Evolutionary conservation across 2,888 invertebrate species (phyloP).

Genomic region (Netelia melanura): DNA sequence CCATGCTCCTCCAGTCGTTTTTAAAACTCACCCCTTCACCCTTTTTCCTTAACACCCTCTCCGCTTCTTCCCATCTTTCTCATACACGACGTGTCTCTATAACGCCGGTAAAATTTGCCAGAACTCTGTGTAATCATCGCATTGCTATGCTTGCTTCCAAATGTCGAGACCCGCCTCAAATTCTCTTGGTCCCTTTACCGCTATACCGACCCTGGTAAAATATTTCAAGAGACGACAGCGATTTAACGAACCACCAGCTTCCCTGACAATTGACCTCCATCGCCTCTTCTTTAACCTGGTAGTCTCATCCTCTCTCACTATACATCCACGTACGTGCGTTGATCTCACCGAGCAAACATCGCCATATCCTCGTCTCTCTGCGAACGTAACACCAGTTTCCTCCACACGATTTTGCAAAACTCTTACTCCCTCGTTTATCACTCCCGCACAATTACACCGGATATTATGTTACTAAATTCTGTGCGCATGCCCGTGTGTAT

Average conservation of each 20-base stretch:
- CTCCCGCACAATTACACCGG: neutral
- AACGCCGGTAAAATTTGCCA: slow-evolving; percentile 66
- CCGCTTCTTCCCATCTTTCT: slow-evolving; percentile 36
- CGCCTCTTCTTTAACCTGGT: too few species aligned
- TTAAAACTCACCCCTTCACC: slow-evolving; percentile 6
- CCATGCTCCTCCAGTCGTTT: neutral
- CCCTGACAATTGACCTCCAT: too few species aligned
- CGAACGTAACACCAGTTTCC: neutral
- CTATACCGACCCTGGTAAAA: too few species aligned
- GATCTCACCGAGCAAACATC: neutral
- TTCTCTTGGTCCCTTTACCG: neutral
- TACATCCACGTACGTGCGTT: too few species aligned
- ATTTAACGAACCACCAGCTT: too few species aligned
- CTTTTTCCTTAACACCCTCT: slow-evolving; percentile 12
- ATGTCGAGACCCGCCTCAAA: slow-evolving; percentile 8
- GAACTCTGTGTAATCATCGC: slow-evolving; percentile 57
- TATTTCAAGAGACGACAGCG: too few species aligned
- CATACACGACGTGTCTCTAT: slow-evolving; percentile 37
- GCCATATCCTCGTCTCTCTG: neutral
- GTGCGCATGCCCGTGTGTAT: too few species aligned
- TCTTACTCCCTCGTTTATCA: neutral
- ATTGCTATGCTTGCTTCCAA: neutral
- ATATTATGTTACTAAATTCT: too few species aligned
- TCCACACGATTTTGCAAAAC: too few species aligned
- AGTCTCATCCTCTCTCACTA: too few species aligned